phyloP scores from a whole-genome alignment of 2,113 vertebrate species.

The Catagonus wagneri region DNA sequence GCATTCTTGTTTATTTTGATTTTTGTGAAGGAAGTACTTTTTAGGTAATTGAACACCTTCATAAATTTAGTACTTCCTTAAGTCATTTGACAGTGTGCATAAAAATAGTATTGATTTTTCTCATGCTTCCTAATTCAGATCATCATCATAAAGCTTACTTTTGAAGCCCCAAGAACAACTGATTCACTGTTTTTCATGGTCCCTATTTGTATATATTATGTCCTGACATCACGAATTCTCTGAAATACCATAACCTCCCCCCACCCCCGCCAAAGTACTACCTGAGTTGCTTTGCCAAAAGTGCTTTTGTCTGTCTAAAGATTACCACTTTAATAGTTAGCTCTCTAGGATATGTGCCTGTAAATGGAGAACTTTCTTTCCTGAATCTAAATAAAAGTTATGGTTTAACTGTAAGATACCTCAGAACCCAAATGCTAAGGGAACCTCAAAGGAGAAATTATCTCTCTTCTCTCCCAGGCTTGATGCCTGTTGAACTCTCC shows the following conservation, averaged over 20 bases:
- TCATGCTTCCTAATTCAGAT: constrained; percentile 29
- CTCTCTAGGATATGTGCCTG: accelerated
- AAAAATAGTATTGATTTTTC: constrained; percentile 45
- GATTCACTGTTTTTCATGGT: constrained; percentile 4
- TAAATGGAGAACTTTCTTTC: constrained; percentile 60
- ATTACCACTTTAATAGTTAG: neutral
- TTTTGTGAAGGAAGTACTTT: constrained; percentile 44
- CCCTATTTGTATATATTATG: neutral
- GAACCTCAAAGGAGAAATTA: neutral
- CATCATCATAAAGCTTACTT: constrained; percentile 37
- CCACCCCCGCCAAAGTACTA: neutral
- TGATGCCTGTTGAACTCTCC: neutral
- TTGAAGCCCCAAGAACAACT: neutral
- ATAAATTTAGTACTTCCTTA: constrained; percentile 14
- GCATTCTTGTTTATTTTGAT: constrained; percentile 33
- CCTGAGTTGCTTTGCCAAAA: constrained; percentile 33
- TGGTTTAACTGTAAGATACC: neutral
- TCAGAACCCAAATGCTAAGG: constrained; percentile 8
- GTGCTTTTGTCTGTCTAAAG: constrained; percentile 52
- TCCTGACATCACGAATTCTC: constrained; percentile 23
- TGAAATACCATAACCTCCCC: constrained; percentile 15
- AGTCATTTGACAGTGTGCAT: neutral
- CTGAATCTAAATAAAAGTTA: neutral
- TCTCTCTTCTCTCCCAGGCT: neutral
- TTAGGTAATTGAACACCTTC: constrained; percentile 18